Percentiles rank a stretch among this genome's conserved stretches.
These are phyloP conservation scores for Poeciliopsis turrubarensis DNA, from an alignment of 2,113 vertebrate genomes.

Conservation along the genomic window DNA sequence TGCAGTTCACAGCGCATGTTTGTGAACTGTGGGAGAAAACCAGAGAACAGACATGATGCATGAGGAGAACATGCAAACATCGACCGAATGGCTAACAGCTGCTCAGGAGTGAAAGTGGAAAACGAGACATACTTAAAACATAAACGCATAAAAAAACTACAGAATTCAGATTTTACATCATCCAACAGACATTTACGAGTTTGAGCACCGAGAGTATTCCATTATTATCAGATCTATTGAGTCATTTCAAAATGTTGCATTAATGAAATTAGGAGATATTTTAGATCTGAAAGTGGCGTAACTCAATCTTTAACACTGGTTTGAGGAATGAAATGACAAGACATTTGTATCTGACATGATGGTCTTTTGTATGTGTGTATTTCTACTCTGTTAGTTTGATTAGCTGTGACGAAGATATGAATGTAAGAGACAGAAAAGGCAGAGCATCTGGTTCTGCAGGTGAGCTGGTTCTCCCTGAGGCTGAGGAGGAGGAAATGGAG, in stretches of 20 bases:
- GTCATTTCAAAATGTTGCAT: no score
- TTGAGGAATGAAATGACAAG: slow-evolving; percentile 13
- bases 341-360: not conserved
- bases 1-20: not conserved
- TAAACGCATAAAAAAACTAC: no score
- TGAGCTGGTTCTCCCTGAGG: slow-evolving; percentile 11
- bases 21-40: not conserved
- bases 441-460: slow-evolving; percentile 48
- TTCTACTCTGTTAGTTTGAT: slow-evolving; percentile 1
- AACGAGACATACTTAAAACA: no score
- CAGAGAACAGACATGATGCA: not conserved
- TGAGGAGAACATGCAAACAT: no score
- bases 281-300: not conserved
- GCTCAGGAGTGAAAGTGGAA: no score
- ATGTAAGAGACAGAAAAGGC: slow-evolving; percentile 21
- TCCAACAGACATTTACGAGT: not conserved
- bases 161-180: no score
- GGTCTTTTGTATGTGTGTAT: not conserved
- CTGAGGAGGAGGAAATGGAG: slow-evolving; percentile 7
- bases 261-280: not conserved
- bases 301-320: not conserved
- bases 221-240: not conserved
- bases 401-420: slow-evolving; percentile 6
- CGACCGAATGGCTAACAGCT: no score
- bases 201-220: not conserved